A percentile compares a stretch with the other conserved stretches of the same genome.
phyloP scores from a whole-genome alignment of 1,140 invertebrate genomes.

The Aphaenogaster ashmeadi region DNA sequence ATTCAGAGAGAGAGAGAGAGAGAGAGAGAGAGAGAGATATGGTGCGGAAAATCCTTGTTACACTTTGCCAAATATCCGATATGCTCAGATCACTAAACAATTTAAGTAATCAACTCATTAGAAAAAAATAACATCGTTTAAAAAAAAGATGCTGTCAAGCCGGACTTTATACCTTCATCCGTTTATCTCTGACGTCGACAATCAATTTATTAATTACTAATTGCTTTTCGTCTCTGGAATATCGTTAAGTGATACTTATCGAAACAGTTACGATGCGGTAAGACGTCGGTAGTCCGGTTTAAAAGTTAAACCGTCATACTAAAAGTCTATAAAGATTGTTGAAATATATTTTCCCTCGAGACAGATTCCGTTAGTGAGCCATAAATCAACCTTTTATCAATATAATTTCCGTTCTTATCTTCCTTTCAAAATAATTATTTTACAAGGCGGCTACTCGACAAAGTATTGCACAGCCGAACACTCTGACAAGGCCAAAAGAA shows the following conservation, averaged over 20 bases:
- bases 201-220: slow-evolving; percentile 30
- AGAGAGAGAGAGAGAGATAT: too few species aligned
- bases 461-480: not conserved
- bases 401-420: not conserved
- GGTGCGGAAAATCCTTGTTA: not conserved
- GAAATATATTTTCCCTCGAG: not conserved
- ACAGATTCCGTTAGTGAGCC: not conserved
- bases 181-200: not conserved
- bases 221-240: not conserved
- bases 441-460: not conserved
- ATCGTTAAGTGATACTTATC: not conserved
- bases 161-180: not conserved
- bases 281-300: not conserved
- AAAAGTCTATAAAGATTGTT: slow-evolving; percentile 13
- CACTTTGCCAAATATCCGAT: not conserved
- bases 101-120: not conserved
- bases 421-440: slow-evolving; percentile 6
- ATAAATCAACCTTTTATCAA: not conserved
- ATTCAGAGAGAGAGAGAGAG: too few species aligned
- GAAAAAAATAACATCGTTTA: not conserved
- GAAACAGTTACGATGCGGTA: not conserved
- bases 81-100: not conserved
- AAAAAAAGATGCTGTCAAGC: not conserved
- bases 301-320: not conserved
- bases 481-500: not conserved